Evolutionary conservation across 2,888 invertebrate genomes (phyloP).

Genomic region (Copidosoma aretas): DNA sequence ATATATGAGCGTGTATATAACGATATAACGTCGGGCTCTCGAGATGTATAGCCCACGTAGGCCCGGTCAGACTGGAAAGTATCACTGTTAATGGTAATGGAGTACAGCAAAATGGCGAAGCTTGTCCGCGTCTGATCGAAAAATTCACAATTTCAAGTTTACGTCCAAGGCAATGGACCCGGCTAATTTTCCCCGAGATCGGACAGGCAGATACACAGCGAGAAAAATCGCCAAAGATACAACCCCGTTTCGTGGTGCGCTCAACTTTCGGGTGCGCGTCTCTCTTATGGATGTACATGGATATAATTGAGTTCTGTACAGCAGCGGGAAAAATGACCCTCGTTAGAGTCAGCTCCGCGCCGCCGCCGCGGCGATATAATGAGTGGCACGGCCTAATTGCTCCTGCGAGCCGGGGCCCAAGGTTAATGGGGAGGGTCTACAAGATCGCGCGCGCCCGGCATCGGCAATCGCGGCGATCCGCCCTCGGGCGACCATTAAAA

Average conservation of each 20-base stretch:
- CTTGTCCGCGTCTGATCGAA: neutral
- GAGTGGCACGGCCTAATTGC: slow-evolving; percentile 26
- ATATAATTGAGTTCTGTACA: too few relatives aligned
- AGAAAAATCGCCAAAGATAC: too few relatives aligned
- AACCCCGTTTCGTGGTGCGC: too few relatives aligned
- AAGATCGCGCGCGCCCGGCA: slow-evolving; percentile 1
- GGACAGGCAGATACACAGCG: neutral
- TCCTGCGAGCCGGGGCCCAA: slow-evolving; percentile 23
- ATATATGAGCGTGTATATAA: neutral
- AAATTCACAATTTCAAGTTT: neutral
- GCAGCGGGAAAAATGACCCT: slow-evolving; percentile 10
- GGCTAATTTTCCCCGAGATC: neutral
- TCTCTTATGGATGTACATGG: too few relatives aligned
- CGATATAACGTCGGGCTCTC: neutral
- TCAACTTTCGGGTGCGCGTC: neutral
- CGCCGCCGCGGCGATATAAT: slow-evolving; percentile 8
- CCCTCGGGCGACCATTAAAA: neutral
- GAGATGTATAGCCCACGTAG: too few relatives aligned
- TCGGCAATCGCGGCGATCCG: slow-evolving; percentile 6
- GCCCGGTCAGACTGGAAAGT: neutral
- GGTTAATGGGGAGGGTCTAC: slow-evolving; percentile 33
- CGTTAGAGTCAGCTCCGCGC: slow-evolving; percentile 30
- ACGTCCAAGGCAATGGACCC: neutral
- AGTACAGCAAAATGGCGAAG: neutral
- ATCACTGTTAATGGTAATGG: neutral